phyloP scores from a whole-genome alignment of 2,113 vertebrate genomes.

The Actinemys pallida region DNA sequence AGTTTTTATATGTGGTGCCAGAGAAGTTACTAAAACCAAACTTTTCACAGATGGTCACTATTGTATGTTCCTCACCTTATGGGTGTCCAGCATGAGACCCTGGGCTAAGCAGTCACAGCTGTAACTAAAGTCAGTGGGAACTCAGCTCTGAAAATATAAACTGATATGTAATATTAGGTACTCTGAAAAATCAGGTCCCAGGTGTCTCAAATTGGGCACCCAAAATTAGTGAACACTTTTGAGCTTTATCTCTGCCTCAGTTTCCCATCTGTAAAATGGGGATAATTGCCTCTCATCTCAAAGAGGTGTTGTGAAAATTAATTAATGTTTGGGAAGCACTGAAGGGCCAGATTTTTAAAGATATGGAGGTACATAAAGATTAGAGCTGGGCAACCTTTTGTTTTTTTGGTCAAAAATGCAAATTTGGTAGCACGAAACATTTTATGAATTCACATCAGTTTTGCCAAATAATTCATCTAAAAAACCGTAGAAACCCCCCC shows the following conservation, averaged over 20 bases:
- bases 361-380: neutral
- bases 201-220: neutral
- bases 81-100: neutral
- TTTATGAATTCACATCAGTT: neutral
- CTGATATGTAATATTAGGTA: neutral
- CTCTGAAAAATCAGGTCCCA: neutral
- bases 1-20: neutral
- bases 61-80: neutral
- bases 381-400: neutral
- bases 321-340: neutral
- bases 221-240: neutral
- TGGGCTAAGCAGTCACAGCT: neutral
- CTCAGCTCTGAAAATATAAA: neutral
- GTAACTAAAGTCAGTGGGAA: neutral
- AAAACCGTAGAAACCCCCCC: neutral
- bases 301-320: neutral
- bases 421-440: neutral
- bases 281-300: neutral
- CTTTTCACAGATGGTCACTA: neutral
- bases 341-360: neutral
- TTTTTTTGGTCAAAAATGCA: neutral
- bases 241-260: neutral
- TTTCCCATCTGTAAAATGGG: neutral
- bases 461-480: neutral
- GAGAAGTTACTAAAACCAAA: neutral